Percentiles rank a stretch among this genome's conserved stretches.
phyloP scores from a whole-genome alignment of 2,797 vertebrate species.

The Sphaeramia orbicularis region DNA sequence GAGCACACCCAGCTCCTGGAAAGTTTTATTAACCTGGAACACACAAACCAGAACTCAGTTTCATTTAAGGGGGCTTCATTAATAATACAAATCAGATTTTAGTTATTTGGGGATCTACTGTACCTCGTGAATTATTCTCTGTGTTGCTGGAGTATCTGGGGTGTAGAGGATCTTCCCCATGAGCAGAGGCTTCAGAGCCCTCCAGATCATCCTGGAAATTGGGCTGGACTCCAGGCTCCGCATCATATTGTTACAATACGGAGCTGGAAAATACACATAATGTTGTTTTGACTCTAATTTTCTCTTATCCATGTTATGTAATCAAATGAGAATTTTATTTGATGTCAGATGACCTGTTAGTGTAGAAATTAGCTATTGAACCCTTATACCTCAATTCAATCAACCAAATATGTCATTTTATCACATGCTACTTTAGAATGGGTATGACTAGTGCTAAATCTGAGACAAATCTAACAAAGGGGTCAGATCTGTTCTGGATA shows the following conservation, averaged over 20 bases:
- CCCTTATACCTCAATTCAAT: too few species aligned
- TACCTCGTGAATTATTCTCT: conserved; percentile 95
- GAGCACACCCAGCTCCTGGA: conserved; percentile 94
- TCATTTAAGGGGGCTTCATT: neutral
- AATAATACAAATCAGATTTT: neutral
- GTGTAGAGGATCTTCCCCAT: conserved; percentile 98
- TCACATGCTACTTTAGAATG: too few species aligned
- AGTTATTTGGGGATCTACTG: neutral
- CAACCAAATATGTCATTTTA: too few species aligned
- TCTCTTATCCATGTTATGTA: neutral
- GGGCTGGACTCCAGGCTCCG: conserved; percentile 94
- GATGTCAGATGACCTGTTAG: neutral
- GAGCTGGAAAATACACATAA: conserved; percentile 81
- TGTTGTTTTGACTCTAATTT: neutral
- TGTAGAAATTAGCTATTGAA: too few species aligned
- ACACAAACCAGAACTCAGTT: conserved; percentile 1
- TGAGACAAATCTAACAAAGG: too few species aligned
- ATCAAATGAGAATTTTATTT: neutral
- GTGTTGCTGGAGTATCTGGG: conserved; percentile 93
- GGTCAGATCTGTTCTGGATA: too few species aligned
- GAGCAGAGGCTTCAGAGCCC: conserved; percentile 94
- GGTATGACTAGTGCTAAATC: too few species aligned
- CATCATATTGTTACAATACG: conserved; percentile 97
- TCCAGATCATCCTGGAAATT: conserved; percentile 97
- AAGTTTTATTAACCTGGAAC: conserved; percentile 95